A percentile compares a stretch with the other conserved stretches of the same genome.
Conservation (phyloP, 2,113 vertebrate genomes). For the Gobius niger region DNA sequence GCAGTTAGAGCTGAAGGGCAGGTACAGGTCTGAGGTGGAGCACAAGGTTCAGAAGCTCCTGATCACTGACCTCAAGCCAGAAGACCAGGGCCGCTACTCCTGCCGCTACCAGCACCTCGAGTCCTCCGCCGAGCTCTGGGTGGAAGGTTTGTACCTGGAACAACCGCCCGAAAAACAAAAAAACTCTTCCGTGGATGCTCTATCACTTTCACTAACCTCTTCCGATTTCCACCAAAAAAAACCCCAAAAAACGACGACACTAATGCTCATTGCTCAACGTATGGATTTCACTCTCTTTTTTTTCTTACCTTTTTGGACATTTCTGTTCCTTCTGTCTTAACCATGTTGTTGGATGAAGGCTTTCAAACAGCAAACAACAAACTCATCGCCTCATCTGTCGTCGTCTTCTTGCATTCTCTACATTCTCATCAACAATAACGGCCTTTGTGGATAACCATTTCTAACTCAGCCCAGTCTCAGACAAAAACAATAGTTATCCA, state of each 20-base stretch:
- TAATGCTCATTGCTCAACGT: conserved; percentile 24
- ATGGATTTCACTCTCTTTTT: conserved; percentile 39
- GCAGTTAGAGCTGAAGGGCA: conserved; percentile 85
- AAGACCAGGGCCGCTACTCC: conserved; percentile 90
- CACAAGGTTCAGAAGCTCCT: conserved; percentile 92
- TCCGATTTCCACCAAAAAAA: conserved; percentile 31
- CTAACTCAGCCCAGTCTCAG: conserved; percentile 4
- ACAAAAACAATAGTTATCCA: background rate
- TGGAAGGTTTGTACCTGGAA: conserved; percentile 82
- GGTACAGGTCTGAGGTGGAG: conserved; percentile 85
- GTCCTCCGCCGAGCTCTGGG: conserved; percentile 87
- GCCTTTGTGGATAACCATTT: conserved; percentile 11
- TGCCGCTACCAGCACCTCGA: conserved; percentile 88
- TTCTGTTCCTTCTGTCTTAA: conserved; percentile 38
- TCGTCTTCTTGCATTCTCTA: conserved; percentile 31
- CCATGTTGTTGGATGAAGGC: conserved; percentile 32
- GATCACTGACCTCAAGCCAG: conserved; percentile 87
- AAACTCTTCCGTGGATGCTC: conserved; percentile 31
- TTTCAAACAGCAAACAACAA: conserved; percentile 9
- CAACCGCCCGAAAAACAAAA: conserved; percentile 22
- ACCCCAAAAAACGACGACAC: conserved; percentile 33
- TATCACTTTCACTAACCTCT: conserved; percentile 75
- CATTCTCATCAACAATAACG: conserved; percentile 7
- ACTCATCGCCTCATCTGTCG: conserved; percentile 25
- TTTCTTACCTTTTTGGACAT: conserved; percentile 21